Conservation (phyloP, 1,140 invertebrate genomes). For the Musca vetustissima region DNA sequence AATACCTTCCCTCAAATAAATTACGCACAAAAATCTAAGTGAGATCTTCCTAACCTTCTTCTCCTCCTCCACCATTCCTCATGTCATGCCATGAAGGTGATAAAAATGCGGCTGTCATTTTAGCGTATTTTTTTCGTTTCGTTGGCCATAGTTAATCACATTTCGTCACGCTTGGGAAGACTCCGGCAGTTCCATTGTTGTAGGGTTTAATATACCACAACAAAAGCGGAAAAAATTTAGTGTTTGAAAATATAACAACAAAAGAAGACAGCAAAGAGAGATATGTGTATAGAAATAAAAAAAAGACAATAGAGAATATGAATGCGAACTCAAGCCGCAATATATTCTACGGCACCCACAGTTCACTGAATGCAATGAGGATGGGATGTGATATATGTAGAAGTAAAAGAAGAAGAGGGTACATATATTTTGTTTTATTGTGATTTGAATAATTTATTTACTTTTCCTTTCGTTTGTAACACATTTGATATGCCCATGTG, state of each 20-base stretch:
- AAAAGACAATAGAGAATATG: background rate
- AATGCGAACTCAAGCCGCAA: background rate
- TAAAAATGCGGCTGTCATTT: background rate
- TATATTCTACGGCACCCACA: background rate
- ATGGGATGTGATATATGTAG: no score
- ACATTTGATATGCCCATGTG: background rate
- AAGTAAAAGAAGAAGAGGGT: no score
- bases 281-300: background rate
- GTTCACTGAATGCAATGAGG: no score
- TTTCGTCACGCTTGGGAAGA: conserved; percentile 9
- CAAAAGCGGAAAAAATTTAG: background rate
- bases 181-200: no score
- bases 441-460: conserved; percentile 11
- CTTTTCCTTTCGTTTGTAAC: conserved; percentile 14
- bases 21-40: no score
- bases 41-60: no score
- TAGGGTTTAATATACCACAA: background rate
- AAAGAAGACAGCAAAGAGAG: background rate
- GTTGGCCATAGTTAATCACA: conserved; percentile 11
- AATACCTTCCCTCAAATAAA: no score
- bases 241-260: background rate
- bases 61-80: no score
- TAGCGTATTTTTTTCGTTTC: conserved; percentile 1
- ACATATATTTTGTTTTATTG: background rate
- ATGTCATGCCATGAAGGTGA: no score